These are phyloP conservation scores for Chloroceryle aenea DNA, from an alignment of 2,113 vertebrate genomes.

Conservation along the genomic window DNA sequence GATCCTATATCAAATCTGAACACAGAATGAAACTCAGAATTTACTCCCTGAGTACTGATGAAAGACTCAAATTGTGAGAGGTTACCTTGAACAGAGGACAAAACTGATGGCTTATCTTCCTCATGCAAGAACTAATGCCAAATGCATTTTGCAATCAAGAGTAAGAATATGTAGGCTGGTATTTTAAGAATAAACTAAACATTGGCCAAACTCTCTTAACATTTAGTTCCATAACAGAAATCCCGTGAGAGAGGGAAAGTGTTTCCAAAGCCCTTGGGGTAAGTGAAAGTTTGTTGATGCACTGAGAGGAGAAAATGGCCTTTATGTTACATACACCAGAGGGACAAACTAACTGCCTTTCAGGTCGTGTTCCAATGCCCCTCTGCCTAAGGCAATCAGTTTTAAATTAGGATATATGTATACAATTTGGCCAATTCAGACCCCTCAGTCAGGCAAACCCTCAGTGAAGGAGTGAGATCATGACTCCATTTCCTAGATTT, in stretches of 20 bases:
- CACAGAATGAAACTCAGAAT: not conserved
- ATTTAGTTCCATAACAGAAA: not conserved
- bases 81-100: not conserved
- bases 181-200: not conserved
- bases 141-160: not conserved
- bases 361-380: not conserved
- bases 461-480: not conserved
- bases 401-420: not conserved
- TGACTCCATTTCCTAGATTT: not conserved
- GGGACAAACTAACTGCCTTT: not conserved
- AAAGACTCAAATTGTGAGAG: not conserved
- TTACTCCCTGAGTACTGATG: not conserved
- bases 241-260: not conserved
- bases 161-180: not conserved
- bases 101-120: not conserved
- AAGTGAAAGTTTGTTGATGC: not conserved
- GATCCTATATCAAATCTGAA: not conserved
- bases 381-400: not conserved
- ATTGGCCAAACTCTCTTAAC: not conserved
- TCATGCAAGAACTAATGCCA: not conserved
- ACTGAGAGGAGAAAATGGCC: not conserved
- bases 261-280: not conserved
- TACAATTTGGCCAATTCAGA: not conserved
- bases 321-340: not conserved
- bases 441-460: not conserved